phyloP scores from a whole-genome alignment of 2,888 invertebrate genomes.

The Trichopoda pennipes region DNA sequence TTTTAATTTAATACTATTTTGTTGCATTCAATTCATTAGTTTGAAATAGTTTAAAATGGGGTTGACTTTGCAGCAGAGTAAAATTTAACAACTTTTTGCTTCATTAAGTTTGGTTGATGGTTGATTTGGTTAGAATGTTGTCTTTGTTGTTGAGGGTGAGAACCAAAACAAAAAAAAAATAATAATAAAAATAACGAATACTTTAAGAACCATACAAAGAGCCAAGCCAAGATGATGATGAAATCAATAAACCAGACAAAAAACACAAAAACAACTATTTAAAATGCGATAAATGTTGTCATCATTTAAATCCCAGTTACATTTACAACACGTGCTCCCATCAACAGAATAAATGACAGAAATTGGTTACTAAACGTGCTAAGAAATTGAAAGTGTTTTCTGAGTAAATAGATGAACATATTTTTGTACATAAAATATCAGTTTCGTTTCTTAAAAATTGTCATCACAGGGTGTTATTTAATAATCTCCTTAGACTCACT shows the following conservation, averaged over 20 bases:
- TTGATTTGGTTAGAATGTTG: conserved; percentile 2
- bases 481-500: no score
- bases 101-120: background rate
- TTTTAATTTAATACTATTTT: conserved; percentile 7
- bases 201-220: no score
- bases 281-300: conserved; percentile 24
- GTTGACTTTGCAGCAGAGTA: background rate
- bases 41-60: background rate
- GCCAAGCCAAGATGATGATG: background rate
- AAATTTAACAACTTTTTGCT: background rate
- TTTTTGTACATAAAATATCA: no score
- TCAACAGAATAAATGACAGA: background rate
- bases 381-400: conserved; percentile 15
- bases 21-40: background rate
- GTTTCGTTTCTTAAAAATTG: no score
- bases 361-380: conserved; percentile 34
- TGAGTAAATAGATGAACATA: no score
- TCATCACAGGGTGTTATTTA: no score
- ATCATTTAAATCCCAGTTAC: conserved; percentile 28
- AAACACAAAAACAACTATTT: conserved; percentile 15
- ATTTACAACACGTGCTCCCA: conserved; percentile 18
- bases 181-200: no score
- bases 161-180: no score
- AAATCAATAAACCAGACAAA: background rate
- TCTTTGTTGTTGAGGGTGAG: no score